Evolutionary conservation across 2,888 invertebrate species (phyloP), one percentile per base, ranked within the genome.

Genomic region (Euphydryas editha): DNA sequence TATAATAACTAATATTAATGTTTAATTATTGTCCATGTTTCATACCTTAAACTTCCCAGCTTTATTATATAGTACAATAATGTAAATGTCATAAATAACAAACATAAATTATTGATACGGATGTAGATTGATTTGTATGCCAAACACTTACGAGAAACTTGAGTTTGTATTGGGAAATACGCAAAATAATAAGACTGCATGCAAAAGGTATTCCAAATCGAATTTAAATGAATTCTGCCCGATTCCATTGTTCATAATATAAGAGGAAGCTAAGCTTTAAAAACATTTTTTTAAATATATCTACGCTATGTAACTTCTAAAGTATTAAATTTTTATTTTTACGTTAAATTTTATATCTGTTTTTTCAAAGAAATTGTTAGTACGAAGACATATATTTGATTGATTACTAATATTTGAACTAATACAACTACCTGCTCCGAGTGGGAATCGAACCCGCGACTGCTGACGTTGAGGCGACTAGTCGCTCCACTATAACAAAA

Each of bases 161-260:
- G 20, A 51, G 58, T 46, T 24, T 44, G 56, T 67, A 65, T 70
- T 70, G 67, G 54, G 63, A 68, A 69, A 67, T 68, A 64, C 49
- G 65, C 49, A 20, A 49, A 21, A 49, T 57, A 62, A 62, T 62
- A 67, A 63, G 54, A 60, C 54, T 66, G 59, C 65, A 71, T 70
- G 67, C 68, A 47, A 58, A 60, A 62, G 62, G n/a, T 49, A 66
- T 62, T 71, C 63, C 68, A 67, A 54, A 61, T 67, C 68, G 67
- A 71, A 68, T 70, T 68, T 58, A 56, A 67, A 71, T 61, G 69
- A 69, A 59, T 65, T 58, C 30, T 57, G 37, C 8, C 51, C 4
- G 54, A 36, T 11, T 30, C 15, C n/a, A 30, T 10, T n/a, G 24
- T 30, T 17, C 36, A 21, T 21, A 17, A 15, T 21, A 15, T 8